These are phyloP conservation scores for Gymnocypris eckloni DNA, from an alignment of 2,797 vertebrate species.

Conservation along the genomic window DNA sequence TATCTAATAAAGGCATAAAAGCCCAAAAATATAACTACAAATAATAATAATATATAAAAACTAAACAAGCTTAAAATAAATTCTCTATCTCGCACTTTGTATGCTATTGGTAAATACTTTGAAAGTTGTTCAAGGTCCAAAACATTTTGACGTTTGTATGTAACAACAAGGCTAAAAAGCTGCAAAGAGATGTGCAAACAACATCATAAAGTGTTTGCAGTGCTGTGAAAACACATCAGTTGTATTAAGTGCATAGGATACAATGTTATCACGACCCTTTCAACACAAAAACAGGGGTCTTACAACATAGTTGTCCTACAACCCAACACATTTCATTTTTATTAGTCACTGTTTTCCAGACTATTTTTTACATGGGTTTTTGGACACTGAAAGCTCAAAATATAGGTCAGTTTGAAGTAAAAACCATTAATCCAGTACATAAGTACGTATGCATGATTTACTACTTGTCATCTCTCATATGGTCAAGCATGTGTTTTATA, in stretches of 20 bases:
- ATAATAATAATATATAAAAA: background rate
- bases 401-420: background rate
- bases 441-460: background rate
- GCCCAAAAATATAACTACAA: too few relatives aligned
- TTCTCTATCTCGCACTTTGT: background rate
- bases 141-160: background rate
- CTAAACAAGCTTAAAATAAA: background rate
- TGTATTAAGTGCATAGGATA: background rate
- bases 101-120: background rate
- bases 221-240: background rate
- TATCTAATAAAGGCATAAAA: too few relatives aligned
- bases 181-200: background rate
- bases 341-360: background rate
- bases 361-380: background rate
- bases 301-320: background rate
- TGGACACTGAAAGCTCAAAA: background rate
- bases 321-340: background rate
- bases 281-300: background rate
- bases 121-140: background rate
- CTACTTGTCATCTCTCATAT: slow-evolving; percentile 26
- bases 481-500: background rate
- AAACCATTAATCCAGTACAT: background rate
- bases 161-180: background rate
- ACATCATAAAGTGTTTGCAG: background rate
- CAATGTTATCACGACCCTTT: background rate